A percentile compares a stretch with the other conserved stretches of the same genome.
Conservation (phyloP, 2,113 vertebrate genomes). For the Bothrops jararaca region DNA sequence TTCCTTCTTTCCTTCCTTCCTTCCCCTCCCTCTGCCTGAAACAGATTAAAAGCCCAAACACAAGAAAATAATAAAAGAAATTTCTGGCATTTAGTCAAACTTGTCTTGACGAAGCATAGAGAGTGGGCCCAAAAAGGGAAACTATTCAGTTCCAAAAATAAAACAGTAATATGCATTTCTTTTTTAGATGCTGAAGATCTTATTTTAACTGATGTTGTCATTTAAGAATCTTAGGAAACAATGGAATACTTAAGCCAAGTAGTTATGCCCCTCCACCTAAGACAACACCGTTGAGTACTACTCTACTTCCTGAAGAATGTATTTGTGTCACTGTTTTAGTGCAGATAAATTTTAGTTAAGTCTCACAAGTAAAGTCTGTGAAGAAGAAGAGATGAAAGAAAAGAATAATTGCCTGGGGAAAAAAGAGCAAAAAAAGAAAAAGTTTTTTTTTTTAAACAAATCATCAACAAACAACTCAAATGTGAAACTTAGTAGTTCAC, state of each 20-base stretch:
- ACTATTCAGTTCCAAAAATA: slow-evolving; percentile 51
- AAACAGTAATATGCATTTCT: slow-evolving; percentile 61
- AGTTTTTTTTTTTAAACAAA: slow-evolving; percentile 10
- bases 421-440: slow-evolving; percentile 32
- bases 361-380: neutral
- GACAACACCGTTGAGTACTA: slow-evolving; percentile 2
- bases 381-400: neutral
- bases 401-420: slow-evolving; percentile 16
- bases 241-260: slow-evolving; percentile 29
- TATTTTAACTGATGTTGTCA: slow-evolving; percentile 43
- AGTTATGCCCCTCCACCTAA: slow-evolving; percentile 20
- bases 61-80: slow-evolving; percentile 78
- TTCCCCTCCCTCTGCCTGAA: slow-evolving; percentile 91
- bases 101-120: slow-evolving; percentile 84
- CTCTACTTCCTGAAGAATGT: slow-evolving; percentile 28
- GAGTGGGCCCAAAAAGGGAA: slow-evolving; percentile 85
- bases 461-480: slow-evolving; percentile 8
- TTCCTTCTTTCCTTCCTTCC: slow-evolving; percentile 99
- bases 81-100: slow-evolving; percentile 85
- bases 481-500: neutral
- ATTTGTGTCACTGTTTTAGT: slow-evolving; percentile 30
- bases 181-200: slow-evolving; percentile 55
- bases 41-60: slow-evolving; percentile 90
- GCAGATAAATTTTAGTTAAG: slow-evolving; percentile 29
- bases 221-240: slow-evolving; percentile 28